Evolutionary conservation across 2,113 vertebrate genomes (phyloP), one percentile per base, ranked within the genome.

Genomic region (Brachyhypopomus gauderio): DNA sequence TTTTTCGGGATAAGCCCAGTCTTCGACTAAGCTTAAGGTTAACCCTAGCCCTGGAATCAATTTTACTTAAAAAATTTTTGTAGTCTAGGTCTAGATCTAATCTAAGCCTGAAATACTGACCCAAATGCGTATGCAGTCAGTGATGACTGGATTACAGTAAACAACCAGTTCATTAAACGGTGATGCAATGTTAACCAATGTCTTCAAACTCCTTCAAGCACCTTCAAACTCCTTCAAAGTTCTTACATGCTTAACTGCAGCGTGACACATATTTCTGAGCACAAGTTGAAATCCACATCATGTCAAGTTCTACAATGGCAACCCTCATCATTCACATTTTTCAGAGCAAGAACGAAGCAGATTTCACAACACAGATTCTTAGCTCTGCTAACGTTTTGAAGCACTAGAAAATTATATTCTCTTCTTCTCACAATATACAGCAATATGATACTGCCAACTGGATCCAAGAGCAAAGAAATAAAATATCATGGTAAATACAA

Each of bases 401-500:
- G 89, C 91, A 89, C 91, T 92, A 93, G 79, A 93, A 93, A 91
- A 92, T 84, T 86, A 91, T 86, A 83, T 85, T 88, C 82, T 92
- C 87, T 92, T 85, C 75, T 75, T 89, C 87, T 88, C 88, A 86
- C 89, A 89, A 86, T 91, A 86, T 93, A 91, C 87, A 92, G 88
- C 88, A 88, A 83, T 88, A 84, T 88, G 87, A 90, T 86, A 89
- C 83, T 90, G 90, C 91, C 81, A 90, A 85, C 80, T 92, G 86
- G 84, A 89, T 89, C 87, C 71, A 90, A 86, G 88, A 86, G 83
- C 78, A 86, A 86, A 89, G 83, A 93, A 93, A 92, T 91, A 91
- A 93, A 91, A 92, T 83, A 72, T 86, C 84, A 93, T 92, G 93
- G 91, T 88, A 93, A 92, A 93, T 93, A 94, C 90, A 94, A 94